Evolutionary conservation across 2,797 vertebrate genomes (phyloP), one percentile per base, ranked within the genome.

Genomic region (Pipistrellus pygmaeus): DNA sequence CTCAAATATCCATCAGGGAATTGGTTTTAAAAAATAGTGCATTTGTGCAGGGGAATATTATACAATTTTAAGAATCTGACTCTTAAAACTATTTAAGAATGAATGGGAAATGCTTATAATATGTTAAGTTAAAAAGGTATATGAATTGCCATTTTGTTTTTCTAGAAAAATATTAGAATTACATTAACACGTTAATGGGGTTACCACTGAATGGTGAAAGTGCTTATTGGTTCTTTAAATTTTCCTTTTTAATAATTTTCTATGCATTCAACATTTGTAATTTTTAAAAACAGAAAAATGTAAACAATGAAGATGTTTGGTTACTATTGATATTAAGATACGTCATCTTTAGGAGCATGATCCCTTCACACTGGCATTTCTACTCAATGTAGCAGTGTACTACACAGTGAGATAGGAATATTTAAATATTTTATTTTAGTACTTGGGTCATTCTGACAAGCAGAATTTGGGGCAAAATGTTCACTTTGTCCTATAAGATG

Each of bases 1-100:
- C 20, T 80, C 35, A 27, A 30, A 92, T 62, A 23, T 44, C 27
- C 20, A 76, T 86, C 27, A 86, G 60, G 20, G 25, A 91, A 91
- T 0, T 57, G 5, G 27, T 57, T 77, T 76, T 15, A 30, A 73
- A 85, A 90, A 64, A 53, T 82, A 76, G 2, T 84, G 46, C 23
- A 66, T 75, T 76, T 18, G 68, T 62, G 4, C 35, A 62, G 5
- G 69, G 9, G 27, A 53, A 38, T 81, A 68, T 21, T 76, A 11
- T 30, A 51, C 30, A 66, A 53, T 88, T 53, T 81, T 64, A 81
- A 91, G 91, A 84, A 91, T 84, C 35, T 72, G 4, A 35, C 30
- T 94, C 32, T 75, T 83, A 27, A 53, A 81, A 76, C 81, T 91
- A 77, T 41, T 80, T 95, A 82, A 84, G 76, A 85, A 78, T 18